A percentile compares a stretch with the other conserved stretches of the same genome.
These are phyloP conservation scores for Himalopsyche kuldschensis DNA, from an alignment of 2,888 invertebrate species.

Conservation along the genomic window DNA sequence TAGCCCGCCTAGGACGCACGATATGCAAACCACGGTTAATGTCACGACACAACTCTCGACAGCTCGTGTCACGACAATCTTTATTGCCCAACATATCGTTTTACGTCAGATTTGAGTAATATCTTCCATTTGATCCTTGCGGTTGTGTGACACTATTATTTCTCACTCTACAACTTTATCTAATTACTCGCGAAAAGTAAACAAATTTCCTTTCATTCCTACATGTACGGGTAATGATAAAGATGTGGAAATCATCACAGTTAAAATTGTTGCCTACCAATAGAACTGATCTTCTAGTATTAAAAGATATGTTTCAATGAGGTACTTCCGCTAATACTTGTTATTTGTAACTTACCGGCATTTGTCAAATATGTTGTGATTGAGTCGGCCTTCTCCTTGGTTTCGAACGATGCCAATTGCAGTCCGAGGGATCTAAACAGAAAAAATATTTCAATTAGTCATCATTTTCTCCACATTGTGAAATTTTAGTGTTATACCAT, in stretches of 20 bases:
- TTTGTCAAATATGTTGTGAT: constrained; percentile 81
- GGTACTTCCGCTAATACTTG: too few species aligned
- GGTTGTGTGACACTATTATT: background rate
- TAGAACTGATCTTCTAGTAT: too few species aligned
- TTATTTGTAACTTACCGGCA: constrained; percentile 63
- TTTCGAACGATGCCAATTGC: constrained; percentile 83
- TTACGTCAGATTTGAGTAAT: background rate
- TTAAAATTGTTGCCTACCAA: too few species aligned
- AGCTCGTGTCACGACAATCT: background rate
- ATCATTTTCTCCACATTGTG: background rate
- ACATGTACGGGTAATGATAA: too few species aligned
- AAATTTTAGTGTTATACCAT: too few species aligned
- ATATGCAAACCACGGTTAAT: background rate
- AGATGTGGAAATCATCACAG: too few species aligned
- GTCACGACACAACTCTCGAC: background rate
- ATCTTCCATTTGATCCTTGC: background rate
- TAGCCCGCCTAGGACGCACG: background rate
- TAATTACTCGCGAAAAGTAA: too few species aligned
- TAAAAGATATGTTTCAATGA: too few species aligned
- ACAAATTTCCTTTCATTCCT: too few species aligned
- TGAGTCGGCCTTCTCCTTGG: constrained; percentile 83
- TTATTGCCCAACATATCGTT: background rate
- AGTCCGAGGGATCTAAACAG: constrained; percentile 71
- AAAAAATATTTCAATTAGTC: background rate
- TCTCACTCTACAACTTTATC: background rate